These are phyloP conservation scores for Stercorarius parasiticus DNA, from an alignment of 2,113 vertebrate genomes.

Conservation along the genomic window DNA sequence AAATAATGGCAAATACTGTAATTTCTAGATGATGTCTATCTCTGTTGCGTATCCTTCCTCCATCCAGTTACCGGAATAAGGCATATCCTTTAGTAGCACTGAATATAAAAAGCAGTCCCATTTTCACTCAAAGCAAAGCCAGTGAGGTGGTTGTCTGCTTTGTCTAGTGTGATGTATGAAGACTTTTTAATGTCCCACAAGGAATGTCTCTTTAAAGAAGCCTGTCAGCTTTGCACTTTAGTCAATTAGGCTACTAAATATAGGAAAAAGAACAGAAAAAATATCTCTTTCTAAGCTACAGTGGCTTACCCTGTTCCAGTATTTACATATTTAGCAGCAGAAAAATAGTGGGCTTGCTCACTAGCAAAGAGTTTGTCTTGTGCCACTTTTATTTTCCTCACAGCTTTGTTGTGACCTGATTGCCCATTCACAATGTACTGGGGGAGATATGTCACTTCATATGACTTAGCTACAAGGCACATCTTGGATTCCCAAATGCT, in stretches of 20 bases:
- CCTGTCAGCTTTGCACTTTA: conserved; percentile 11
- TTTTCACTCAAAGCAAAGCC: background rate
- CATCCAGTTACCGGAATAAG: background rate
- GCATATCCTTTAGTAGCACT: background rate
- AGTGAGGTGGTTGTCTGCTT: background rate
- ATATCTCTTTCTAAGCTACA: background rate
- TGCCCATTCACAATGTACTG: conserved; percentile 6
- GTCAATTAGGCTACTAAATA: conserved; percentile 8
- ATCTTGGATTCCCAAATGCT: conserved; percentile 39
- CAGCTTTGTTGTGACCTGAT: conserved; percentile 1
- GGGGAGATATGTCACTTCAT: conserved; percentile 8
- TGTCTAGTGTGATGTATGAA: background rate
- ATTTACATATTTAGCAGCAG: conserved; percentile 13
- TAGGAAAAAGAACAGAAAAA: background rate
- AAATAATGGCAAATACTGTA: background rate
- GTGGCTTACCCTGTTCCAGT: background rate
- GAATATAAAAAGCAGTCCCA: background rate
- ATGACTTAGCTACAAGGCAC: conserved; percentile 56
- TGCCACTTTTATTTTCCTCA: conserved; percentile 15
- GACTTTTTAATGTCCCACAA: background rate
- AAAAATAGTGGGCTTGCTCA: background rate
- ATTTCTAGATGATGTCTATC: background rate
- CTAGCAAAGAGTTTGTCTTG: conserved; percentile 12
- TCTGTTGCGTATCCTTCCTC: background rate
- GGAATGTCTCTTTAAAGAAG: background rate